Evolutionary conservation across 2,113 vertebrate species (phyloP), one percentile per base, ranked within the genome.

Genomic region (Prinia subflava): DNA sequence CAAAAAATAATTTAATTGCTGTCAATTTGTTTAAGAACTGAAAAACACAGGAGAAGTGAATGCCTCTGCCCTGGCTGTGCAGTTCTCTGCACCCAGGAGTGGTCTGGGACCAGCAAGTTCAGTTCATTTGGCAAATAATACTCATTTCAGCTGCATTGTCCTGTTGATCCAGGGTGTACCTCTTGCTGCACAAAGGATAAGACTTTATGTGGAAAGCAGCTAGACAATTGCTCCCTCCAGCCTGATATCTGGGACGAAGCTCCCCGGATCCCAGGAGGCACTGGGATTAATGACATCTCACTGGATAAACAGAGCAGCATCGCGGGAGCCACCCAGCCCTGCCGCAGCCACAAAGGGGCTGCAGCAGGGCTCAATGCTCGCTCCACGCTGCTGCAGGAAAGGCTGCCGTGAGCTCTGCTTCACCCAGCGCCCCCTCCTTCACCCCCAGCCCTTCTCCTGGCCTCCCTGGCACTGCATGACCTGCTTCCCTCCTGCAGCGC

Each of bases 111-210:
- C 46, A 78, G 42, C 57, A 91, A 89, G 73, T 91, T 94, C 30
- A 73, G 57, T 94, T 96, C 12, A 67, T 95, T 75, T 94, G 57
- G 59, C 95, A 96, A 76, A 62, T 41, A 83, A n/a, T 94, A 44
- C 63, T 89, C 84, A 86, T 94, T 96, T 95, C 83, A 91, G 23
- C 69, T 13, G 6, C 59, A 57, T 5, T 85, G 65, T 88, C 49
- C 56, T 41, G 18, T 53, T 62, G 65, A 90, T 57, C 23, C 52
- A 77, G 50, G 12, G 9, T 15, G 14, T 60, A 78, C 24, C 31
- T 55, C 57, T 50, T 77, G 44, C 55, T 85, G 24, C 41, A 12
- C 8, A 33, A 84, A 52, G 15, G 13, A 8, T 30, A 20, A 76
- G 35, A 27, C 17, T 74, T 78, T 15, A 18, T 18, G n/a, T 41